phyloP scores from a whole-genome alignment of 30 jellyfish, hydroid and myxozoan species.

The Turritopsis rubra region DNA sequence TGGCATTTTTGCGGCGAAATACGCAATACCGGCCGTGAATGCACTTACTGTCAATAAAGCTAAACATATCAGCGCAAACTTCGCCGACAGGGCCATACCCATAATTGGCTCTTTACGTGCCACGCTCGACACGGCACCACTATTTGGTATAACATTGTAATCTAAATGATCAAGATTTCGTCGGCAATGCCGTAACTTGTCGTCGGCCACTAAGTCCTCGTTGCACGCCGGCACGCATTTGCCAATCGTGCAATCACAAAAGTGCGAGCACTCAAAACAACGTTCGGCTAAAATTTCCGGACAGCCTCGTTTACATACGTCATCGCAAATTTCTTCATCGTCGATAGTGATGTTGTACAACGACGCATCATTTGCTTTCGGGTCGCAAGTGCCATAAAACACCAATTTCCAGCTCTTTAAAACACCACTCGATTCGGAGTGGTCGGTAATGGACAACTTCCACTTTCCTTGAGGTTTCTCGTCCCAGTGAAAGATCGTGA shows the following conservation, averaged over 20 bases:
- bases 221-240: slow-evolving; percentile 79
- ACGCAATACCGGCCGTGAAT: slow-evolving; percentile 76
- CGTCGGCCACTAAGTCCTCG: slow-evolving; percentile 38
- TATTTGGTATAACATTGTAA: slow-evolving; percentile 14
- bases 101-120: slow-evolving; percentile 37
- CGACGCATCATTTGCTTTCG: slow-evolving; percentile 13
- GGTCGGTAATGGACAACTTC: slow-evolving; percentile 83
- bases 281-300: slow-evolving; percentile 61
- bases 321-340: slow-evolving; percentile 75
- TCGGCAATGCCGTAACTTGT: slow-evolving; percentile 70
- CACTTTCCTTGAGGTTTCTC: slow-evolving; percentile 92
- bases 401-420: slow-evolving; percentile 72
- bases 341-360: slow-evolving; percentile 41
- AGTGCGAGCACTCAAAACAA: slow-evolving; percentile 71
- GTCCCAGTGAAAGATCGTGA: slow-evolving; percentile 93
- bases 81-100: slow-evolving; percentile 74
- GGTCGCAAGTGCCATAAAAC: slow-evolving; percentile 80
- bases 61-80: slow-evolving; percentile 70
- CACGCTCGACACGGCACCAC: not conserved
- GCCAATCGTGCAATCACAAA: slow-evolving; percentile 89
- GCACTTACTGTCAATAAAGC: slow-evolving; percentile 67
- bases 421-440: slow-evolving; percentile 47
- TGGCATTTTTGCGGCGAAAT: slow-evolving; percentile 68
- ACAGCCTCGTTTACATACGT: slow-evolving; percentile 80
- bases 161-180: slow-evolving; percentile 39